Base-by-base conservation (phyloP, 2,888 invertebrate species). In the Stenoptilia bipunctidactyla region DNA sequence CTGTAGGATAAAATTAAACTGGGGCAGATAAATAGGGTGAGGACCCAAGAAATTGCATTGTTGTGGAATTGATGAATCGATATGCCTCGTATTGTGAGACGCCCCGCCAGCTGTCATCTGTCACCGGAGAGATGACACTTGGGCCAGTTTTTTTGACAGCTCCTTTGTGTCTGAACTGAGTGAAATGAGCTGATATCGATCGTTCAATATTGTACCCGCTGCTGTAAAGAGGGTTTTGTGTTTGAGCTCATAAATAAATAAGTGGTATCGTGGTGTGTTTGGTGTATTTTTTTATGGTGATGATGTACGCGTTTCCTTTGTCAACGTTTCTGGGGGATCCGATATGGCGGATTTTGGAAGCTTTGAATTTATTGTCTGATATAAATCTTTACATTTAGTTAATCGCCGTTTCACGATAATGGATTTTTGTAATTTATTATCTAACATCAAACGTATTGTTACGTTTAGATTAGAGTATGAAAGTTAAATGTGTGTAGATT, bases 151-250 rank as follows among this genome's bases (percentile, higher is more conserved):
- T 77, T 79, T 66, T 69, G 71, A 73, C 71, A 64, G 61, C 57
- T 61, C 58, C 61, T 59, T 79, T 80, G 74, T 79, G 58, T 52
- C 57, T 70, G 65, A 56, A 65, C 63, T 63, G 56, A 51, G 53
- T 61, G 61, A 70, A 76, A 79, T 74, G 74, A 76, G 70, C 57
- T 61, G 79, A 82, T 80, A 80, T 77, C 77, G 75, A 82, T 82
- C 82, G 72, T 66, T 69, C 66, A 70, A 73, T 72, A 75, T 72
- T 71, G 65, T 66, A 61, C 64, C 60, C 58, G 53, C 60, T 57
- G 53, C 42, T 45, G 51, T 61, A 57, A 57, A 63, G 70, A 70
- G 73, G 71, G 75, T 67, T 64, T 66, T 57, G 46, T 53, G 59
- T 51, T 53, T 61, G 72, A 72, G 64, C 73, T 75, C 77, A 75